phyloP scores from a whole-genome alignment of 2,888 invertebrate genomes.

The Thera britannica region DNA sequence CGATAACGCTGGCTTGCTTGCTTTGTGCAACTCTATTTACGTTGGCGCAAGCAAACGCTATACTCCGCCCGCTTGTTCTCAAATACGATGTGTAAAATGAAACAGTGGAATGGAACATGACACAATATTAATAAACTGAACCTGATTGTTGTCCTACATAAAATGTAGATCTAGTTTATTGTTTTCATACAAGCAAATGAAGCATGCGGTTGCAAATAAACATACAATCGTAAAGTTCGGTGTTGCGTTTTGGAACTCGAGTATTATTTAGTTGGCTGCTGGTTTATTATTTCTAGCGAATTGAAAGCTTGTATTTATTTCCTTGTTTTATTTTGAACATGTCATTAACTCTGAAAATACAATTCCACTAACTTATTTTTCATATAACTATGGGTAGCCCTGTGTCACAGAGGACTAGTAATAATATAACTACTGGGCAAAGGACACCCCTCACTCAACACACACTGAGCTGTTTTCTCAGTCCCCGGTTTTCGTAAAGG shows the following conservation, averaged over 20 bases:
- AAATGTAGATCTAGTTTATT: constrained; percentile 20
- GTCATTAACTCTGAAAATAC: neutral
- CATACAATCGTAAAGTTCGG: constrained; percentile 16
- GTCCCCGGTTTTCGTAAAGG: no score
- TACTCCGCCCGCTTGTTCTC: constrained; percentile 9
- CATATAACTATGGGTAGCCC: neutral
- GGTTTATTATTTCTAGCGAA: neutral
- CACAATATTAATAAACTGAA: constrained; percentile 16
- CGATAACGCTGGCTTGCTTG: constrained; percentile 57
- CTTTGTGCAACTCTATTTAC: constrained; percentile 51
- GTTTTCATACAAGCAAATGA: constrained; percentile 16
- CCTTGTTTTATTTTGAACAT: neutral
- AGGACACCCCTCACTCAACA: no score
- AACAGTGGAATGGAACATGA: constrained; percentile 19
- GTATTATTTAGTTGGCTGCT: neutral
- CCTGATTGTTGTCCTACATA: constrained; percentile 10
- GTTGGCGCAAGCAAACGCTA: constrained; percentile 39
- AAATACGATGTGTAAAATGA: constrained; percentile 15
- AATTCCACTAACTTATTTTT: neutral
- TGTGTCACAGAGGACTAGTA: neutral
- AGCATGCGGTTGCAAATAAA: constrained; percentile 12
- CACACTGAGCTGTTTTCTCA: no score
- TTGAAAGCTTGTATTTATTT: neutral
- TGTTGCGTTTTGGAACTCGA: constrained; percentile 6
- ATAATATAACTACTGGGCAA: neutral